Evolutionary conservation across 2,113 vertebrate genomes (phyloP), one percentile per base, ranked within the genome.

Genomic region (Glaucomys volans): DNA sequence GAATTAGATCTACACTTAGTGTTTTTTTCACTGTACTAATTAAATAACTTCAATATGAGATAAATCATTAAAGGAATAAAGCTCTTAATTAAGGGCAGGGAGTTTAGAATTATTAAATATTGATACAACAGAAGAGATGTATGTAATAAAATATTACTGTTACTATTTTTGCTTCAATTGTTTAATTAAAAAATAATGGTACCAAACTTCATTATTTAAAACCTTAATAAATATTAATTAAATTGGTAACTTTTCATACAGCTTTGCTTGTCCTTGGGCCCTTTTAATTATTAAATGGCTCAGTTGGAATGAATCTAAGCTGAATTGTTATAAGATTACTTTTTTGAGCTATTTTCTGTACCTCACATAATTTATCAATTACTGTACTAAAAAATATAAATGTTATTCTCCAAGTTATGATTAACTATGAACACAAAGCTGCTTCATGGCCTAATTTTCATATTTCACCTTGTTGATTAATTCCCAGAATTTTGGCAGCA

Each of bases 121-220:
- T 80, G 13, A 35, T 88, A 47, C 40, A 74, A 37, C 17, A 80
- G 18, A 87, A 93, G 44, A 86, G 20, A 24, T 67, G 1, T 71
- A 20, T 90, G 5, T 74, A 50, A 74, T 81, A 66, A 87, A 85
- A 71, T 30, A 42, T 90, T 91, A 57, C 32, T 44, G 4, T 66
- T 87, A 40, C 42, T 50, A 5, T 89, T 95, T 95, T 94, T 82
- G 59, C 35, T 85, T 91, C 85, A 24, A 28, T 86, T 69, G 54
- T 59, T 89, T 90, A 71, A 52, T 87, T 59, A 32, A 42, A 32
- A 42, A 85, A 95, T 47, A 75, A 77, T 52, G 50, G 28, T 28
- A 76, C 50, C 44, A 75, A n/a, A 74, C 12, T 59, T 92, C 4
- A 84, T 74, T 87, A 20, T 95, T 96, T 95, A 87, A 95, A 94